Evolutionary conservation across 2,888 invertebrate genomes (phyloP), one percentile per base, ranked within the genome.

Genomic region (Ischnus inquisitorius): DNA sequence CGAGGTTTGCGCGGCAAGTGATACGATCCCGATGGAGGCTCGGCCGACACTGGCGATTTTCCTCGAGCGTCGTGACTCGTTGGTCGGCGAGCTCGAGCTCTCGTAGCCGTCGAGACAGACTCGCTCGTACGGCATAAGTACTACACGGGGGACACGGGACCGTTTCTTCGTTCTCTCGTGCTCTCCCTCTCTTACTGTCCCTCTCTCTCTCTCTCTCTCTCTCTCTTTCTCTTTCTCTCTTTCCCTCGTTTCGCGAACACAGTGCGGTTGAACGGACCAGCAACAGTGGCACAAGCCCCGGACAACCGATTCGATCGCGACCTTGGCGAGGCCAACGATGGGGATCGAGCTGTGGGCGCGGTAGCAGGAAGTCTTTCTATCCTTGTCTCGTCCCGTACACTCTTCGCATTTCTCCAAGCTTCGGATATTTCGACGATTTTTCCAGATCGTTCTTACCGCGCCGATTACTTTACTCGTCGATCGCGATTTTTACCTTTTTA

Each of bases 41-140:
- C 84, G 78, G 75, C 81, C 84, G 67, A 84, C 81, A 84, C 84
- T 84, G 84, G 81, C 84, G 65, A 84, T 81, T 84, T 84, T 84
- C 81, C 81, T 81, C 84, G 84, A 78, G 84, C 74, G 84, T 46
- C 57, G 34, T 39, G 83, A 76, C 81, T 84, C 81, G 84, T 78
- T 81, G 80, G 78, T 64, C 81, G 51, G 16, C 39, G 74, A 74
- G 74, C 68, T 48, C 54, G 74, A 54, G 74, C 46, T 39, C 46
- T 39, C n/a, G 43, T 68, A 4, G 67, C 46, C 46, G 48, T 69
- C 76, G 54, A 54, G 71, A 54, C 22, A 54, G 54, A 57, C 54
- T 67, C 67, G 34, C 34, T 67, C 67, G 79, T 77, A 77, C 43
- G 77, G 79, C 76, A 72, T 79, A 79, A 43, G 48, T n/a, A 34